Percentiles rank a stretch among this genome's conserved stretches.
Conservation (phyloP, 2,888 invertebrate species). For the Abrostola tripartita region DNA sequence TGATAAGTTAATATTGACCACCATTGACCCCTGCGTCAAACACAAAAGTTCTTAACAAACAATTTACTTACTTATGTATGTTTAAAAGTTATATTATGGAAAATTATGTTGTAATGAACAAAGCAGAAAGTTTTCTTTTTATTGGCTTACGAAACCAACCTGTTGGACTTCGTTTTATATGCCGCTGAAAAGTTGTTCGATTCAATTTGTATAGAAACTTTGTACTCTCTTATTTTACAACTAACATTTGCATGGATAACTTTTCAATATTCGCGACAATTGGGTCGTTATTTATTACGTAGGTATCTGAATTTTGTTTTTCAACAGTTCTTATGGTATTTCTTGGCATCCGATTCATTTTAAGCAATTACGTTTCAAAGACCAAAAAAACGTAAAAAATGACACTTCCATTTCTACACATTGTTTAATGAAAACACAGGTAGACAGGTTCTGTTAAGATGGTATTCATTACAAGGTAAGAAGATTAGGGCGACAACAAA, state of each 20-base stretch:
- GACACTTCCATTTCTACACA: background rate
- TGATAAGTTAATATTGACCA: background rate
- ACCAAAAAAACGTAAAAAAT: background rate
- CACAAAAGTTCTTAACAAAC: slow-evolving; percentile 28
- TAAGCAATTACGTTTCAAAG: background rate
- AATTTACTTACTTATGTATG: slow-evolving; percentile 15
- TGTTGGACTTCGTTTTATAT: slow-evolving; percentile 68
- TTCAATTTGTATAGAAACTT: slow-evolving; percentile 58
- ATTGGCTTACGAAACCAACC: slow-evolving; percentile 63
- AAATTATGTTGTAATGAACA: slow-evolving; percentile 44
- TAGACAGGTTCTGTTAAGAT: slow-evolving; percentile 39
- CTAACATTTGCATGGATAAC: slow-evolving; percentile 46
- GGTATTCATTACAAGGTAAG: slow-evolving; percentile 39
- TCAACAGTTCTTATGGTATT: no score
- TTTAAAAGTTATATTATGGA: slow-evolving; percentile 16
- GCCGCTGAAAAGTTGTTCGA: slow-evolving; percentile 45
- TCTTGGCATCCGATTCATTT: no score
- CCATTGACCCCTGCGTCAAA: slow-evolving; percentile 1
- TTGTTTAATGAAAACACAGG: slow-evolving; percentile 15
- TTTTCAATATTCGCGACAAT: slow-evolving; percentile 32
- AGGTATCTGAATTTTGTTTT: no score
- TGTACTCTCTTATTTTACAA: slow-evolving; percentile 36
- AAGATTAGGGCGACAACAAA: slow-evolving; percentile 53
- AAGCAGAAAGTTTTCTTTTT: slow-evolving; percentile 60
- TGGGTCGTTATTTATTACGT: slow-evolving; percentile 4